Evolutionary conservation across 2,888 invertebrate genomes (phyloP).

Genomic region (Busseola fusca): DNA sequence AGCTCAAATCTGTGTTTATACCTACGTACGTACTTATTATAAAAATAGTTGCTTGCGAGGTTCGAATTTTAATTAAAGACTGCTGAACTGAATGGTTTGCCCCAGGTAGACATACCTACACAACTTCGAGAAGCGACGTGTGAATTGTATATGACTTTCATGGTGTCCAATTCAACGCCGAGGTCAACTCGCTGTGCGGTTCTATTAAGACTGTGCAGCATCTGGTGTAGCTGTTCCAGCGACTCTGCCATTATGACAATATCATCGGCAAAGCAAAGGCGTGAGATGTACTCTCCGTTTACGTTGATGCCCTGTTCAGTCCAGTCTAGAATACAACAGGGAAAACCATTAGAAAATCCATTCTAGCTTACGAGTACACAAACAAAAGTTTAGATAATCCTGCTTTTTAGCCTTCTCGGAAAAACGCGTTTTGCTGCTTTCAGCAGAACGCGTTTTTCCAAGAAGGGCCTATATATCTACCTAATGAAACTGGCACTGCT

Average conservation of each 20-base stretch:
- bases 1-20: not conserved
- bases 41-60: not conserved
- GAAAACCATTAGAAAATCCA: not conserved
- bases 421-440: not conserved
- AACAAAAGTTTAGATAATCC: not conserved
- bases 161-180: not conserved
- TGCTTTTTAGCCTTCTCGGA: no score
- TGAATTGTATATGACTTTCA: not conserved
- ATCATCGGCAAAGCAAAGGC: not conserved
- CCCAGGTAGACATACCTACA: no score
- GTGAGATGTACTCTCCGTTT: not conserved
- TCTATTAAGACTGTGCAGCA: not conserved
- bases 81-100: not conserved
- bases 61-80: not conserved
- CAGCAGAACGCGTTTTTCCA: not conserved
- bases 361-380: not conserved
- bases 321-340: not conserved
- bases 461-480: no score
- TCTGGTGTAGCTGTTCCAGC: not conserved
- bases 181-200: not conserved
- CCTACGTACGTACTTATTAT: no score
- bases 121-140: no score
- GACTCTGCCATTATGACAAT: not conserved
- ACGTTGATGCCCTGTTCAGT: not conserved
- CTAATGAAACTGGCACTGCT: no score